These are phyloP conservation scores for Tyria jacobaeae DNA, from an alignment of 2,888 invertebrate genomes.

Conservation along the genomic window DNA sequence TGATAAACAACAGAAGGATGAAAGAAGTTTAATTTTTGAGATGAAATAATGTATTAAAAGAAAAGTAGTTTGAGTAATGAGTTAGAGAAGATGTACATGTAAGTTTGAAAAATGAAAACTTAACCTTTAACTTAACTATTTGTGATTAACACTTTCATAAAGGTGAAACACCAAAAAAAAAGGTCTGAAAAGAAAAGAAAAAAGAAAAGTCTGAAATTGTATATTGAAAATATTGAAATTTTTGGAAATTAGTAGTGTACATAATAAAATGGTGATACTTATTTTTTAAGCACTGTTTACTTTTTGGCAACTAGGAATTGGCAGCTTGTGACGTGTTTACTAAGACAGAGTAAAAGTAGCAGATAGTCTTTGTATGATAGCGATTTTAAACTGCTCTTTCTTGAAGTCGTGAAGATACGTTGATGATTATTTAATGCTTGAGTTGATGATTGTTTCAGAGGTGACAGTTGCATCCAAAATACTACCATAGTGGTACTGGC, in stretches of 20 bases:
- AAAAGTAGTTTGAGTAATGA: neutral
- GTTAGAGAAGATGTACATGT: neutral
- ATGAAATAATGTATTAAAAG: neutral
- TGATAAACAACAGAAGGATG: neutral
- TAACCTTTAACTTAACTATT: neutral
- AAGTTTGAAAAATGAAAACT: neutral
- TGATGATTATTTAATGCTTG: neutral
- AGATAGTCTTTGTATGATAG: too few species aligned
- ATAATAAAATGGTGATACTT: too few species aligned
- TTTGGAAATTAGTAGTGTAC: too few species aligned
- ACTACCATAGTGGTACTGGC: too few species aligned
- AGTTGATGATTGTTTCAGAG: neutral
- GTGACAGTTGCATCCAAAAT: neutral
- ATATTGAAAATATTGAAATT: too few species aligned
- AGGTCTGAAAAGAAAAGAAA: too few species aligned
- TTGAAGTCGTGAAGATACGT: neutral
- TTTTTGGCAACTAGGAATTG: too few species aligned
- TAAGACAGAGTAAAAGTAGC: too few species aligned
- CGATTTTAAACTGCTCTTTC: neutral
- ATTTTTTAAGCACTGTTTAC: too few species aligned
- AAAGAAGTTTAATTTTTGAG: neutral
- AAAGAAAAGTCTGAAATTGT: too few species aligned
- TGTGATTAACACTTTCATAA: neutral
- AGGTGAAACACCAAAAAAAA: neutral
- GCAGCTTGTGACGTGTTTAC: too few species aligned